These are phyloP conservation scores for Microtus richardsoni DNA, from an alignment of 2,113 vertebrate species.

Conservation along the genomic window DNA sequence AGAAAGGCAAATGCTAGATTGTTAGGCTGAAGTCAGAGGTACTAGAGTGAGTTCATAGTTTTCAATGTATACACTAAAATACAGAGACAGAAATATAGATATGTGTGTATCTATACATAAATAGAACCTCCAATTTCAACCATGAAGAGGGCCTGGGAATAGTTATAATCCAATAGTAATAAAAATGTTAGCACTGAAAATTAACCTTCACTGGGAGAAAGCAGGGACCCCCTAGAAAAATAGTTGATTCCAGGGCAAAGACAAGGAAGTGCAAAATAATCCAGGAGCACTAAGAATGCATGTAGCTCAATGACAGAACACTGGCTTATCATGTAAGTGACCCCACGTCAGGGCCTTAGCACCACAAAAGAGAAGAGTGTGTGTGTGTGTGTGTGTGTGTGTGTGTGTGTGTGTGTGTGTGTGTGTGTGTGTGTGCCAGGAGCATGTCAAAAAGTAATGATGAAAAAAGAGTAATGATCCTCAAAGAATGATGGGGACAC, in stretches of 20 bases:
- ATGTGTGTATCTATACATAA: neutral
- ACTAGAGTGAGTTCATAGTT: neutral
- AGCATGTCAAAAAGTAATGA: neutral
- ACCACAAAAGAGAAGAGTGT: neutral
- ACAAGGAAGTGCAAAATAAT: neutral
- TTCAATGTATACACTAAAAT: neutral
- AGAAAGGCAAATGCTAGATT: constrained; percentile 1
- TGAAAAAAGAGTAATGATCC: neutral
- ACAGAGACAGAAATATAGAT: neutral
- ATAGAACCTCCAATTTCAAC: neutral
- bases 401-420: too few species aligned
- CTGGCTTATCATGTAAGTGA: neutral
- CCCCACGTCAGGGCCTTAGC: neutral
- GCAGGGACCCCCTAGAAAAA: constrained; percentile 36
- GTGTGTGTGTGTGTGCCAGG: neutral
- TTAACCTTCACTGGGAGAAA: constrained; percentile 49
- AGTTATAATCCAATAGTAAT: constrained; percentile 21
- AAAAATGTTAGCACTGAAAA: constrained; percentile 26
- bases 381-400: too few species aligned
- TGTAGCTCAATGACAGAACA: neutral
- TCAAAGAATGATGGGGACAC: neutral
- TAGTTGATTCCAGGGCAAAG: neutral
- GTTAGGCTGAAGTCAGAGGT: neutral
- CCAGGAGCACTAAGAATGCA: neutral
- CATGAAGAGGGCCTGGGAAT: neutral